Conservation (phyloP, 2,797 vertebrate species). For the Rhinogobio ventralis region DNA sequence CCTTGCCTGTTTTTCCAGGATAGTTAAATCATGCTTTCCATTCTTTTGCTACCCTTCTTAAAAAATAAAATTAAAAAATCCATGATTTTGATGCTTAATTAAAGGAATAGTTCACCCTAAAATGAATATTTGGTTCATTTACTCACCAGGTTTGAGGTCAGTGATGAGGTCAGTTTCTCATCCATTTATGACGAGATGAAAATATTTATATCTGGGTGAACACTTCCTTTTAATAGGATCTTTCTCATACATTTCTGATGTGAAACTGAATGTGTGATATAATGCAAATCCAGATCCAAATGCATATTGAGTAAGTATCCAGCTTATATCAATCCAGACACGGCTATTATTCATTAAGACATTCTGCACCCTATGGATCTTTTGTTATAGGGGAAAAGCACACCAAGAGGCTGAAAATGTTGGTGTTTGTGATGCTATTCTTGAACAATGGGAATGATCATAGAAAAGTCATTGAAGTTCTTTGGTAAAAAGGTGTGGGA, state of each 20-base stretch:
- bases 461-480: background rate
- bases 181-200: background rate
- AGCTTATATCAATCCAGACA: background rate
- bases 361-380: background rate
- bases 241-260: constrained; percentile 15
- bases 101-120: background rate
- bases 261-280: background rate
- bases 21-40: background rate
- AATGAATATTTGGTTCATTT: background rate
- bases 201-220: background rate
- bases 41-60: background rate
- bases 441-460: background rate
- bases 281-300: constrained; percentile 25
- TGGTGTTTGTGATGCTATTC: constrained; percentile 1
- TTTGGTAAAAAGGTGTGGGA: background rate
- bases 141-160: background rate
- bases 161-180: background rate
- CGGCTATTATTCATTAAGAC: background rate
- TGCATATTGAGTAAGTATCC: background rate
- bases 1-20: background rate
- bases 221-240: background rate
- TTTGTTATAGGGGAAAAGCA: background rate
- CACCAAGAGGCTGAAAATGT: background rate
- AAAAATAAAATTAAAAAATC: too few species aligned
- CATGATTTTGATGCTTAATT: background rate